A percentile compares a stretch with the other conserved stretches of the same genome.
Conservation (phyloP, 2,113 vertebrate species). For the Alaudala cheleensis region DNA sequence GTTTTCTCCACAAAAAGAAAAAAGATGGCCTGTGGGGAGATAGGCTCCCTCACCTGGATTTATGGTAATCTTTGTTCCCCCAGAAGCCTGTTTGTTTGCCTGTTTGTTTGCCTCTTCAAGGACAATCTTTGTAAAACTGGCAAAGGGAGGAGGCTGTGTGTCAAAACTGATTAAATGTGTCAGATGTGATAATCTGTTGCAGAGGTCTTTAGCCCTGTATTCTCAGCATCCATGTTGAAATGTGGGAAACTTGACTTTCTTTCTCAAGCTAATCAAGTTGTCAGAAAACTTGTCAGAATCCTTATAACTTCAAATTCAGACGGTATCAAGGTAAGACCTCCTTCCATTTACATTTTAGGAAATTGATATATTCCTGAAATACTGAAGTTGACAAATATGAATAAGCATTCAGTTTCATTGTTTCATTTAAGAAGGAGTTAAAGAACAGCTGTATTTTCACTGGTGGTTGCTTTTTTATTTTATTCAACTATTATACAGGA, state of each 20-base stretch:
- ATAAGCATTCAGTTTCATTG: neutral
- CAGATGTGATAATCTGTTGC: neutral
- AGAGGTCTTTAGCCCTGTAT: neutral
- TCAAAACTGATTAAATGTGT: neutral
- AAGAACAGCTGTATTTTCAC: neutral
- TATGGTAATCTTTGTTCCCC: neutral
- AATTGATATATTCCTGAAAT: neutral
- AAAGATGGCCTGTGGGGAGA: neutral
- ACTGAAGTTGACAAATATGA: accelerated
- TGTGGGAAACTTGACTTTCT: neutral
- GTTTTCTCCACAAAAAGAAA: neutral
- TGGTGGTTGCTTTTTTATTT: neutral
- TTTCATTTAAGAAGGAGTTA: neutral
- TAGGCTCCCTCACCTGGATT: neutral
- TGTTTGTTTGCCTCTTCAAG: neutral
- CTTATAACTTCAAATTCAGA: neutral
- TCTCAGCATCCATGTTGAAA: neutral
- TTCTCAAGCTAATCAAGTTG: neutral
- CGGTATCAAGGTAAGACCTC: neutral
- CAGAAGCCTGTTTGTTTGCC: neutral
- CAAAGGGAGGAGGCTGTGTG: neutral
- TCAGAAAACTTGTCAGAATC: neutral
- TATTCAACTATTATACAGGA: neutral
- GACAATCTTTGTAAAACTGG: neutral
- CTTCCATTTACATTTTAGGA: neutral